Evolutionary conservation across 2,113 vertebrate species (phyloP).

Genomic region (Seriola quinqueradiata): DNA sequence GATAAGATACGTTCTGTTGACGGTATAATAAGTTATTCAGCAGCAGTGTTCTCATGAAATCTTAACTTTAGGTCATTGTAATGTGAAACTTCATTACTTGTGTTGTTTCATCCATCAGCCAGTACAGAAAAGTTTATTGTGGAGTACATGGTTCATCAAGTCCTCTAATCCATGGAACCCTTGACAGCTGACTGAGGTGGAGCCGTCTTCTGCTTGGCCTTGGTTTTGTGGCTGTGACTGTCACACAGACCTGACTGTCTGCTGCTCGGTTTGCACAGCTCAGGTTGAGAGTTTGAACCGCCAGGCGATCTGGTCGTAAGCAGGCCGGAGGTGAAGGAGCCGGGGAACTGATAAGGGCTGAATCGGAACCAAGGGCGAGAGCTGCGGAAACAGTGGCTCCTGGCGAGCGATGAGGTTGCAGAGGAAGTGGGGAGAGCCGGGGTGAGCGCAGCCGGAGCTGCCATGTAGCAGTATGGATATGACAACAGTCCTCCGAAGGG

Average conservation of each 20-base stretch:
- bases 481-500: constrained; percentile 93
- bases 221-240: constrained; percentile 81
- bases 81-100: constrained; percentile 7
- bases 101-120: neutral
- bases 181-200: constrained; percentile 84
- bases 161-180: constrained; percentile 86
- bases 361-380: constrained; percentile 90
- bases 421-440: constrained; percentile 87
- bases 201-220: constrained; percentile 72
- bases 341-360: constrained; percentile 92
- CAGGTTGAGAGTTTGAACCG: constrained; percentile 74
- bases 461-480: constrained; percentile 94
- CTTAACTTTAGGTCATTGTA: constrained; percentile 7
- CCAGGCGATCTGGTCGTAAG: constrained; percentile 80
- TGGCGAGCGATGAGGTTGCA: constrained; percentile 82
- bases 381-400: constrained; percentile 87
- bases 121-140: constrained; percentile 79
- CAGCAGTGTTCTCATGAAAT: constrained; percentile 11
- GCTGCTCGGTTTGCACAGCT: constrained; percentile 85
- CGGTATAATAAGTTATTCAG: neutral
- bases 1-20: neutral
- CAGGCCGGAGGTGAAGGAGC: constrained; percentile 84
- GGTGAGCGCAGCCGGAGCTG: constrained; percentile 83
- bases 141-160: constrained; percentile 86
- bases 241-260: constrained; percentile 87